Conservation (phyloP, 1,140 invertebrate species). For the Patella vulgata region DNA sequence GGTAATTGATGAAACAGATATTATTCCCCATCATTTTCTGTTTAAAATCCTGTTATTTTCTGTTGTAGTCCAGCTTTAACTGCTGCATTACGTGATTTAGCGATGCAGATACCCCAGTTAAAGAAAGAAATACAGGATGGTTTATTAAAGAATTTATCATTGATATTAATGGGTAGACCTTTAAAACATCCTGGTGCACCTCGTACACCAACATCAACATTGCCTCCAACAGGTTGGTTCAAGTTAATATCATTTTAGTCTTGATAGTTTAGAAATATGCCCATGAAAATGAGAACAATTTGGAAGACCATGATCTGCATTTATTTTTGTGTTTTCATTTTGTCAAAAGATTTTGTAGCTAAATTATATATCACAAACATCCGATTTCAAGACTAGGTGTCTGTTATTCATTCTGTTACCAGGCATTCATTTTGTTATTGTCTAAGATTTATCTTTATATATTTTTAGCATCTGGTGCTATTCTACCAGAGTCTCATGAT, state of each 20-base stretch:
- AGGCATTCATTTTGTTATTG: too few relatives aligned
- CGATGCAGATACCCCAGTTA: constrained; percentile 85
- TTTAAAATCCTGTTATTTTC: constrained; percentile 3
- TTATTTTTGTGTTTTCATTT: background rate
- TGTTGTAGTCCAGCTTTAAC: constrained; percentile 83
- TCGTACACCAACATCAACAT: constrained; percentile 29
- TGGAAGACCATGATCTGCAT: too few relatives aligned
- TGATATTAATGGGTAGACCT: constrained; percentile 90
- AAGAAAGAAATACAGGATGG: constrained; percentile 93
- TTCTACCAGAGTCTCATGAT: constrained; percentile 73
- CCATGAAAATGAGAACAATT: too few relatives aligned
- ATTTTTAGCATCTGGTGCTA: constrained; percentile 42
- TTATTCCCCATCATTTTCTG: background rate
- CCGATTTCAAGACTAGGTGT: too few relatives aligned
- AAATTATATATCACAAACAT: too few relatives aligned
- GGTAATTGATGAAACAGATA: too few relatives aligned
- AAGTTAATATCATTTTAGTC: background rate
- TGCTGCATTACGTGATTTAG: constrained; percentile 88
- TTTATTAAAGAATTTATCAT: constrained; percentile 84
- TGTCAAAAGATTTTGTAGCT: background rate
- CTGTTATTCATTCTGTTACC: too few relatives aligned
- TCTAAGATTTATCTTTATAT: too few relatives aligned
- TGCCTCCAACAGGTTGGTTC: constrained; percentile 41
- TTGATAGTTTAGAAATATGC: too few relatives aligned
- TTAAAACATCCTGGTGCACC: constrained; percentile 63